phyloP scores from a whole-genome alignment of 1,140 invertebrate species.

The Trichomalopsis sarcophagae region DNA sequence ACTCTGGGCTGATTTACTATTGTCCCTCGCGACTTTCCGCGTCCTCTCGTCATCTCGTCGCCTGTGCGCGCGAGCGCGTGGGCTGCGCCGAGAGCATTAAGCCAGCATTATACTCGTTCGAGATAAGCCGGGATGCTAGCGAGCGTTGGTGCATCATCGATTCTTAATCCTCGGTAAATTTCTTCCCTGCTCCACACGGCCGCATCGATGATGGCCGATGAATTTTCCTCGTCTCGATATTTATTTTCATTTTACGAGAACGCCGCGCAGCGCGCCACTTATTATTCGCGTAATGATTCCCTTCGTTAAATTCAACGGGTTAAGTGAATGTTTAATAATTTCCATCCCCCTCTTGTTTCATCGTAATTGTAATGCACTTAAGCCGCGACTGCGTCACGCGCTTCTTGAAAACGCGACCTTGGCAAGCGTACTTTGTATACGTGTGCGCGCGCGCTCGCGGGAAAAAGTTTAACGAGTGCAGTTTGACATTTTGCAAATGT shows the following conservation, averaged over 20 bases:
- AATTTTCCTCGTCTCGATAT: background rate
- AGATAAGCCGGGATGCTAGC: constrained; percentile 30
- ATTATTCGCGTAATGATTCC: background rate
- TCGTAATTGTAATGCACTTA: background rate
- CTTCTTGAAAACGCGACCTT: background rate
- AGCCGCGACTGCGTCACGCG: background rate
- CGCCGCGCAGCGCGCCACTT: background rate
- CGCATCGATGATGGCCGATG: background rate
- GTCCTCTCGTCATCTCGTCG: too few species aligned
- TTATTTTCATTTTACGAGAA: background rate
- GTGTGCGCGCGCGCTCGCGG: background rate
- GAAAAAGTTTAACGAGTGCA: background rate
- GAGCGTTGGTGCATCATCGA: constrained; percentile 45
- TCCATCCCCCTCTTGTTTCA: background rate
- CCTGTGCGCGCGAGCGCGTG: background rate
- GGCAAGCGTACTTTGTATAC: background rate
- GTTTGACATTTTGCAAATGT: constrained; percentile 18
- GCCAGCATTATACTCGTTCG: constrained; percentile 44
- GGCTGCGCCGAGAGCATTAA: constrained; percentile 52
- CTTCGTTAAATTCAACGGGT: constrained; percentile 3
- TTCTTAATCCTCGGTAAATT: constrained; percentile 35
- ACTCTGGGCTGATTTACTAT: too few species aligned
- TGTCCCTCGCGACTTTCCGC: too few species aligned
- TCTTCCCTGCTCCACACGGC: background rate
- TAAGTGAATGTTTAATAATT: background rate